Evolutionary conservation across 2,888 invertebrate species (phyloP).

Genomic region (Callimorpha dominula): DNA sequence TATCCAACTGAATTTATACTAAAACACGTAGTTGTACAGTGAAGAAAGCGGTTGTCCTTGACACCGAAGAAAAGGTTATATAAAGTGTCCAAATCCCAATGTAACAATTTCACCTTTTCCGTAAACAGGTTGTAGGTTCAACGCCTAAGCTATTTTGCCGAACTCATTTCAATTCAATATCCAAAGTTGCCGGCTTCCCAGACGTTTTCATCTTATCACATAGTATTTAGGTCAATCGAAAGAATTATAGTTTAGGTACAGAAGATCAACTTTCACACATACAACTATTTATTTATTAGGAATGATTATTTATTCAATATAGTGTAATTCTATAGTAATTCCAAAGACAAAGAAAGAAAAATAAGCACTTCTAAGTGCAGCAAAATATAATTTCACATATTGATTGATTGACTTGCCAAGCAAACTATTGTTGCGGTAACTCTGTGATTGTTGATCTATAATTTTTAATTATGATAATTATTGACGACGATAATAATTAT

Average conservation of each 20-base stretch:
- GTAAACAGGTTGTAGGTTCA: conserved; percentile 42
- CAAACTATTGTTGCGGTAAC: too few species aligned
- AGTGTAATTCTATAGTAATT: too few species aligned
- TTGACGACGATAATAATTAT: too few species aligned
- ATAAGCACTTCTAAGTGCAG: too few species aligned
- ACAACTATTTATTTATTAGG: conserved; percentile 6
- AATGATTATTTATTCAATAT: too few species aligned
- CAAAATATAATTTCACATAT: too few species aligned
- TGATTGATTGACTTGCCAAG: too few species aligned
- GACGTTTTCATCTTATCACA: conserved; percentile 51
- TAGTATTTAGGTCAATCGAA: conserved; percentile 39
- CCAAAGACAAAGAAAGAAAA: too few species aligned
- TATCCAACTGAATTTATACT: background rate
- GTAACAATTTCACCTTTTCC: conserved; percentile 46
- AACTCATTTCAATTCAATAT: conserved; percentile 56
- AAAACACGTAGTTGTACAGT: background rate
- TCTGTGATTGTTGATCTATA: too few species aligned
- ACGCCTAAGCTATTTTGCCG: conserved; percentile 43
- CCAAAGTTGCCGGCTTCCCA: conserved; percentile 45
- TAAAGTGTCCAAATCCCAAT: conserved; percentile 29
- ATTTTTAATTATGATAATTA: too few species aligned
- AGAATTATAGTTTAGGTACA: conserved; percentile 19
- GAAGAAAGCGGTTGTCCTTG: background rate
- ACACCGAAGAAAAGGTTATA: conserved; percentile 28
- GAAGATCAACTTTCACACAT: conserved; percentile 27